Evolutionary conservation across 2,797 vertebrate species (phyloP), one percentile per base, ranked within the genome.

Genomic region (Cossypha heuglini): DNA sequence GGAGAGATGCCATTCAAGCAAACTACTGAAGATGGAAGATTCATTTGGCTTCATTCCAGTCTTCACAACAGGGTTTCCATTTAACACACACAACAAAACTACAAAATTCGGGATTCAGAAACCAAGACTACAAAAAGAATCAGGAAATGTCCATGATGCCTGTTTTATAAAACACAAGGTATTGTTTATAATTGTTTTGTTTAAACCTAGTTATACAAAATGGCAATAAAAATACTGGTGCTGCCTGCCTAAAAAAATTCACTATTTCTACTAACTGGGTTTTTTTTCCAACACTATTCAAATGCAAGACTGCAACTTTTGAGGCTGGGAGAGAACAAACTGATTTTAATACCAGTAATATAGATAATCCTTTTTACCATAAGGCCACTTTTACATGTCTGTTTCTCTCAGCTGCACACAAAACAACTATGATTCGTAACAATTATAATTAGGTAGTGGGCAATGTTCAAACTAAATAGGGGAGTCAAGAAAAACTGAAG

Each of bases 401-500:
- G 25, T 66, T 83, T 71, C 37, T 29, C n/a, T 58, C 25, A 24
- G 57, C 62, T 74, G n/a, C 38, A 75, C 26, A 46, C 13, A 69
- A 62, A 71, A 38, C 31, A 68, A 62, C 42, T 85, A 43, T 18
- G 28, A 73, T 49, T 80, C 61, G 14, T 61, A 93, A 81, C 46
- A 92, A 29, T 71, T 76, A 13, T 67, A 73, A 66, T 8, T 67
- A 43, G 25, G 31, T 45, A 69, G 91, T 2, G 21, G 42, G 43
- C 20, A 88, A 66, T 11, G 42, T 71, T 58, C 52, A 79, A 48
- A 75, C 35, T 95, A 86, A 83, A 66, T 57, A 68, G 16, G 25
- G 31, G 4, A 59, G 31, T 71, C 81, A 96, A 91, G 61, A 48
- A 79, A 78, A 73, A 80, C 20, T 84, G 93, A 93, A 92, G 86